Percentiles rank a stretch among this genome's conserved stretches.
phyloP scores from a whole-genome alignment of 2,797 vertebrate genomes.

The Labeo calbasu region DNA sequence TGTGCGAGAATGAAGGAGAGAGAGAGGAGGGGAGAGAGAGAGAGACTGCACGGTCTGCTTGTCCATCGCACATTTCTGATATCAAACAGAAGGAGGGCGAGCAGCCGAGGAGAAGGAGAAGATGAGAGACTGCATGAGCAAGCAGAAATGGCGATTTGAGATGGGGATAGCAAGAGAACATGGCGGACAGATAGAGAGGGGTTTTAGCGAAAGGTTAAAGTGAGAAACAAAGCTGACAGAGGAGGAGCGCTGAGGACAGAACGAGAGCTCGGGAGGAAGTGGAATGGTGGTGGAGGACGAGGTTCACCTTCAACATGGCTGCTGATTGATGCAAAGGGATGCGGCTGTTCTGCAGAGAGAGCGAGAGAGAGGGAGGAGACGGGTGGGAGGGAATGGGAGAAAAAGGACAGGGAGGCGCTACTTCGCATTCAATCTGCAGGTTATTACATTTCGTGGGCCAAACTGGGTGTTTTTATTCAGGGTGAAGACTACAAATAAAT shows the following conservation, averaged over 20 bases:
- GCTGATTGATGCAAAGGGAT: conserved; percentile 92
- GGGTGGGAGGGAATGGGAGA: conserved; percentile 43
- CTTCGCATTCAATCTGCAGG: conserved; percentile 28
- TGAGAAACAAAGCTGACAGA: no score
- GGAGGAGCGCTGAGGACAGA: not conserved
- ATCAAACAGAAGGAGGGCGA: conserved; percentile 21
- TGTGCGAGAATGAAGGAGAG: not conserved
- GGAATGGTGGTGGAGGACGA: conserved; percentile 71
- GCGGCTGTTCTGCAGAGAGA: conserved; percentile 81
- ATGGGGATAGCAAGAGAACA: not conserved
- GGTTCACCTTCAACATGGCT: conserved; percentile 88
- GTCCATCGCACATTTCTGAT: not conserved
- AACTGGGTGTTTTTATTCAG: conserved; percentile 8
- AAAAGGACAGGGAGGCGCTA: conserved; percentile 21
- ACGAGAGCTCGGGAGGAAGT: conserved; percentile 21
- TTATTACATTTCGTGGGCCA: conserved; percentile 37
- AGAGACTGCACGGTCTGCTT: conserved; percentile 26
- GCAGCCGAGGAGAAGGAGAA: conserved; percentile 8
- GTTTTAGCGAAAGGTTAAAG: not conserved
- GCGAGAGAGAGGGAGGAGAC: conserved; percentile 62
- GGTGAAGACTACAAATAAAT: conserved; percentile 9
- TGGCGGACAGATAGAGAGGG: not conserved
- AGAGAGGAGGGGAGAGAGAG: conserved; percentile 14
- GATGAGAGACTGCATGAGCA: conserved; percentile 6
- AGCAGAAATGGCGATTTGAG: conserved; percentile 30